These are phyloP conservation scores for Aporrectodea caliginosa DNA, from an alignment of 1,140 invertebrate genomes.

Conservation along the genomic window DNA sequence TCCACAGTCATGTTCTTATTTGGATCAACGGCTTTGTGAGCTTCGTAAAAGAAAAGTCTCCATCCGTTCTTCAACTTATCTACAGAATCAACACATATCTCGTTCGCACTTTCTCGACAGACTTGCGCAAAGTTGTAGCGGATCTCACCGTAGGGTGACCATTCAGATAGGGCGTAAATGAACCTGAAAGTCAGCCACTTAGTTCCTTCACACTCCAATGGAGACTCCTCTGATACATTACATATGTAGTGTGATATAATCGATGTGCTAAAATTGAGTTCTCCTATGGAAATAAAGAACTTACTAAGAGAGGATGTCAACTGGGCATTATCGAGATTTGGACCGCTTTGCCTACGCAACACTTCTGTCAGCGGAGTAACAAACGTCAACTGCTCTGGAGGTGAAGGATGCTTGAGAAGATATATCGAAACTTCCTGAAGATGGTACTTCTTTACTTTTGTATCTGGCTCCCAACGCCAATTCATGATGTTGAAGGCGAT, in stretches of 20 bases:
- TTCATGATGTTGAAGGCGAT: constrained; percentile 25
- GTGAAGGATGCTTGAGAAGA: constrained; percentile 11
- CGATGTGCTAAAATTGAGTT: neutral
- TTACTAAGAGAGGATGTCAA: neutral
- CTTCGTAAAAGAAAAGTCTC: constrained; percentile 5
- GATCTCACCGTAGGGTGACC: constrained; percentile 21
- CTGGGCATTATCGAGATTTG: neutral
- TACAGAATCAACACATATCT: neutral
- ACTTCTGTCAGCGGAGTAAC: neutral
- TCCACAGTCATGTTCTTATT: neutral
- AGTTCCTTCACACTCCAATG: neutral
- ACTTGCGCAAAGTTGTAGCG: constrained; percentile 37
- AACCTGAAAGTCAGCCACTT: constrained; percentile 20
- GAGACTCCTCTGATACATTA: neutral
- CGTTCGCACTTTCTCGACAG: neutral
- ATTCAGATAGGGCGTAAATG: constrained; percentile 3
- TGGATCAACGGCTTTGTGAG: neutral
- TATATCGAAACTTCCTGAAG: constrained; percentile 27
- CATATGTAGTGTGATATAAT: neutral
- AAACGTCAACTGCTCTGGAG: neutral
- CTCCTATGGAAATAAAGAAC: neutral
- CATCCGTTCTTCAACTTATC: neutral
- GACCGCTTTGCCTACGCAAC: neutral
- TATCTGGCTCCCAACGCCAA: constrained; percentile 16
- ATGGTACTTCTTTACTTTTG: constrained; percentile 5